Base-by-base conservation (phyloP, 2,113 vertebrate genomes). In the Perca schrenkii region DNA sequence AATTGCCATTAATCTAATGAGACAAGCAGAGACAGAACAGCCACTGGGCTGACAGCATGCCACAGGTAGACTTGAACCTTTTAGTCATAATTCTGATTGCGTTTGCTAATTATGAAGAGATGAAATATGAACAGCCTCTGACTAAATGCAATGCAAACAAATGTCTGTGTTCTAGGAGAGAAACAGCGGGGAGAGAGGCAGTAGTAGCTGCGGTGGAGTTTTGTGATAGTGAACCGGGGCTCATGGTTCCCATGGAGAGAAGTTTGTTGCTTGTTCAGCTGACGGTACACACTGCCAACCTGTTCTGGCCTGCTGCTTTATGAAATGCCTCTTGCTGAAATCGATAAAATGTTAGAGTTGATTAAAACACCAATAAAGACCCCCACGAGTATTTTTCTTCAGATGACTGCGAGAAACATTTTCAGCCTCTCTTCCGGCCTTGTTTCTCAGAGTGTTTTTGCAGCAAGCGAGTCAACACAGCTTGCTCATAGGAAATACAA, bases 331-430 rank as follows among this genome's bases (percentile, higher is more conserved):
- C 82, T 91, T 82, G 85, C 85, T 70, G 81, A 78, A 91, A 93
- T 94, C 92, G 50, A 93, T 94, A 91, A 94, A 88, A 91, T 92
- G 91, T 91, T 91, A 54, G 90, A 91, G 74, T 92, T 92, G 91
- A 94, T 94, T 94, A 92, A 93, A 92, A 93, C 90, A 91, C 85
- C 88, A 87, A 91, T 92, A 89, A 92, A 88, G 88, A 88, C 91
- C 83, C 92, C 80, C 61, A 2, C 49, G 89, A 86, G 91, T 72
- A 63, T 86, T 83, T 88, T 68, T 86, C 84, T 61, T 72, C 65
- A 82, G 79, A 88, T 14, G 21, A 80, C 78, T 69, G 78, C 8
- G n/a, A 68, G 74, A 78, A 80, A 80, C 73, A 71, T 77, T 81
- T 76, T 77, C 74, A 87, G 68, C 61, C 28, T 68, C 46, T 79